Percentiles rank a stretch among this genome's conserved stretches.
These are phyloP conservation scores for Diadumene lineata DNA, from an alignment of 92 coral and sea anemone genomes.

Conservation along the genomic window DNA sequence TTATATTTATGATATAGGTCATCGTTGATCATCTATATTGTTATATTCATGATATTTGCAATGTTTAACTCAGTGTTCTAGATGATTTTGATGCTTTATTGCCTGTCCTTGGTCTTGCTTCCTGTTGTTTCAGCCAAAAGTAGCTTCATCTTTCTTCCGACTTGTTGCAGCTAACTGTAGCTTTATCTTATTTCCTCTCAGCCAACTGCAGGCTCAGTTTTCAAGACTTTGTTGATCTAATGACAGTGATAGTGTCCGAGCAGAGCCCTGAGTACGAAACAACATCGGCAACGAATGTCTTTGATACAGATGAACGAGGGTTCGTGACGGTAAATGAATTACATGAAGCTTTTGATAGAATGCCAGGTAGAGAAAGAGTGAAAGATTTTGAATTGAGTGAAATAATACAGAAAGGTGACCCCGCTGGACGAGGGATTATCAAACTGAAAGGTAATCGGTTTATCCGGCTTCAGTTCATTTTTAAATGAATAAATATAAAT, in stretches of 20 bases:
- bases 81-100: no score
- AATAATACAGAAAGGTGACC: slow-evolving; percentile 57
- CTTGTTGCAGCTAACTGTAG: no score
- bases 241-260: slow-evolving; percentile 57
- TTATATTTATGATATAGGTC: no score
- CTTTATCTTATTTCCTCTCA: slow-evolving; percentile 3
- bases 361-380: slow-evolving; percentile 67
- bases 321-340: slow-evolving; percentile 67
- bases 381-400: slow-evolving; percentile 59
- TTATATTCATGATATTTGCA: no score
- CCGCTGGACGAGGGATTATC: slow-evolving; percentile 59
- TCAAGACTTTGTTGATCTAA: slow-evolving; percentile 55
- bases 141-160: no score
- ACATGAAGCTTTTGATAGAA: slow-evolving; percentile 56
- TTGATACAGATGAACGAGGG: slow-evolving; percentile 75
- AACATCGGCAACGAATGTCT: slow-evolving; percentile 60
- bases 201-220: slow-evolving; percentile 49
- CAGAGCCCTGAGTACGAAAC: slow-evolving; percentile 41
- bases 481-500: no score
- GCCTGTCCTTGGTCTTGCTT: no score
- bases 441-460: slow-evolving; percentile 49
- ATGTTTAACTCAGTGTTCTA: no score
- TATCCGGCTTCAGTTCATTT: no score
- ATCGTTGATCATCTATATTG: no score
- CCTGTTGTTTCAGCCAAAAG: no score